Evolutionary conservation across 2,888 invertebrate species (phyloP).

Genomic region (Tubulanus polymorphus): DNA sequence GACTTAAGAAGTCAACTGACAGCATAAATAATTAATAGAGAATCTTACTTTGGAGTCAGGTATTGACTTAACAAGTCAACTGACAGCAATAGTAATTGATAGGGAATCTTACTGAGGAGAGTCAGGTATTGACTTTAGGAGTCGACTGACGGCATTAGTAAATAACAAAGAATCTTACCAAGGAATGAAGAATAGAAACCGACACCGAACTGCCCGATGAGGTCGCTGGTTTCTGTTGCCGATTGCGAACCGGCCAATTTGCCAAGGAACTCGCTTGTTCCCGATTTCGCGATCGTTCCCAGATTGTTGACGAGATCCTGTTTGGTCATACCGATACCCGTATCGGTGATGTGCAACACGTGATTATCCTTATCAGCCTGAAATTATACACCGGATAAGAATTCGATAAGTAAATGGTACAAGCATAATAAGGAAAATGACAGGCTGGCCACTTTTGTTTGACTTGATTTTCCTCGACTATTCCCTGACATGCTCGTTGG

Average conservation of each 20-base stretch:
- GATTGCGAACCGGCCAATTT: constrained; percentile 65
- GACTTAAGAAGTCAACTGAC: no score
- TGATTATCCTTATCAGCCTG: constrained; percentile 85
- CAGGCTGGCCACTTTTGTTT: no score
- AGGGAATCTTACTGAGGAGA: no score
- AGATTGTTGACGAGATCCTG: constrained; percentile 90
- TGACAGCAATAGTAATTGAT: no score
- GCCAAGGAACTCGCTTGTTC: constrained; percentile 90
- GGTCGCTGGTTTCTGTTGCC: constrained; percentile 77
- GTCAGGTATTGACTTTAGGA: neutral
- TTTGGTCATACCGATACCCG: constrained; percentile 97
- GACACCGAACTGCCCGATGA: constrained; percentile 99
- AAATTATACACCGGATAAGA: constrained; percentile 12
- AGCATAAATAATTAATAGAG: no score
- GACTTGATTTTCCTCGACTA: no score
- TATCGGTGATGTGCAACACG: constrained; percentile 88
- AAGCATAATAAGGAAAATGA: no score
- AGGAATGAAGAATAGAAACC: constrained; percentile 98
- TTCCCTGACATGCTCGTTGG: no score
- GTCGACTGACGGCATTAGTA: no score
- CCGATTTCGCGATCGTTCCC: constrained; percentile 97
- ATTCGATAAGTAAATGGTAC: no score
- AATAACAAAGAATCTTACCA: constrained; percentile 32
- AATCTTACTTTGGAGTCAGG: no score
- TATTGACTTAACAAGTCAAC: no score